A percentile compares a stretch with the other conserved stretches of the same genome.
phyloP scores from a whole-genome alignment of 2,113 vertebrate species.

The Reinhardtius hippoglossoides region DNA sequence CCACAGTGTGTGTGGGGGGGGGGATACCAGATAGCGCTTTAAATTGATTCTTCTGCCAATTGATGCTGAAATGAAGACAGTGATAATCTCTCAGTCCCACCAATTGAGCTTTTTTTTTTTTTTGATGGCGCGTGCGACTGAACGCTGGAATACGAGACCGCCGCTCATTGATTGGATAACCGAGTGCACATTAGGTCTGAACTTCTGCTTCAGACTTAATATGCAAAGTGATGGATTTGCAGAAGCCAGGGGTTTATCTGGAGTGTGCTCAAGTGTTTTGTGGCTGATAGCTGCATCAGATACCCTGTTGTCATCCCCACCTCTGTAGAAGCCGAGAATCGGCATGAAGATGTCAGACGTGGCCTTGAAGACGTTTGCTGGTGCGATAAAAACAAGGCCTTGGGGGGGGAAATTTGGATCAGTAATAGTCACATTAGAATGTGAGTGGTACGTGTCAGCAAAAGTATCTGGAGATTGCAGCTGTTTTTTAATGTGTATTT shows the following conservation, averaged over 20 bases:
- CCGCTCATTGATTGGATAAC: constrained; percentile 49
- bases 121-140: constrained; percentile 53
- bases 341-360: constrained; percentile 52
- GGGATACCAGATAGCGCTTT: constrained; percentile 60
- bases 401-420: constrained; percentile 36
- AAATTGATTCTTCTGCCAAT: constrained; percentile 69
- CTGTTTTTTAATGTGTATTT: constrained; percentile 54
- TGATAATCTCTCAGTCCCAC: constrained; percentile 58
- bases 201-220: constrained; percentile 24
- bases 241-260: constrained; percentile 54
- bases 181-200: constrained; percentile 46
- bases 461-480: constrained; percentile 57
- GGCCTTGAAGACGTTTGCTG: constrained; percentile 54
- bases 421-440: constrained; percentile 61
- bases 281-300: constrained; percentile 46
- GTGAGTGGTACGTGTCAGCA: constrained; percentile 64
- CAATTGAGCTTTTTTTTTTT: constrained; percentile 40
- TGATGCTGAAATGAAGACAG: constrained; percentile 64
- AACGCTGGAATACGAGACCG: constrained; percentile 19
- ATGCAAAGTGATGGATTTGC: constrained; percentile 46
- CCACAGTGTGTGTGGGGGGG: constrained; percentile 24
- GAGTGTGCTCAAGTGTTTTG: constrained; percentile 40
- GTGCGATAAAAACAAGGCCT: constrained; percentile 55
- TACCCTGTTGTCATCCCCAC: constrained; percentile 39
- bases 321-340: constrained; percentile 39